These are phyloP conservation scores for Eupithecia subumbrata DNA, from an alignment of 2,888 invertebrate genomes.

Conservation along the genomic window DNA sequence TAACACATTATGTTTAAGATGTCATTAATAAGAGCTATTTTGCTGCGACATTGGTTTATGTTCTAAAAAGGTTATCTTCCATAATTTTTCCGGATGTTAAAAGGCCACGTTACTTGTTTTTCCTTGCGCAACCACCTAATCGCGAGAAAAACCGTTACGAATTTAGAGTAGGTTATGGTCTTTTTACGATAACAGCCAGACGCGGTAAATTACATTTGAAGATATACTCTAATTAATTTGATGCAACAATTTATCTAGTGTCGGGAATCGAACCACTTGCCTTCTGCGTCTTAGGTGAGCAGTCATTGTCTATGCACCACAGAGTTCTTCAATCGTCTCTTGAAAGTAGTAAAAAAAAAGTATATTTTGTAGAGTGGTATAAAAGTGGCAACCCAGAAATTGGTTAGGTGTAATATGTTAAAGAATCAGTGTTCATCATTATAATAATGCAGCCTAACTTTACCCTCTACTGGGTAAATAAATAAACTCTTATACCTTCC, in stretches of 20 bases:
- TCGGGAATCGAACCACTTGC: no score
- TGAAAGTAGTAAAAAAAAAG: no score
- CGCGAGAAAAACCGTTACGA: conserved; percentile 3
- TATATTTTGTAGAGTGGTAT: no score
- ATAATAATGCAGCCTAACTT: no score
- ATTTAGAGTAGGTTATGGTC: not conserved
- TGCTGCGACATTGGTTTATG: not conserved
- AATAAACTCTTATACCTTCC: no score
- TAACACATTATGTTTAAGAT: not conserved
- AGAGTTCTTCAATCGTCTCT: no score
- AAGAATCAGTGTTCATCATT: no score
- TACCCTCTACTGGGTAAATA: no score
- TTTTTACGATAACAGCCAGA: not conserved
- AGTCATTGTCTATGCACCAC: no score
- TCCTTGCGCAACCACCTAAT: conserved; percentile 8
- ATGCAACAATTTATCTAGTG: not conserved
- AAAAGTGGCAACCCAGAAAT: no score
- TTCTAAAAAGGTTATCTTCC: conserved; percentile 15
- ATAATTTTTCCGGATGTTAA: conserved; percentile 14
- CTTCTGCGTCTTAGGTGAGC: no score
- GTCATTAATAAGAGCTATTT: not conserved
- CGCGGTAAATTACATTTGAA: not conserved
- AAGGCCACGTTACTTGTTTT: conserved; percentile 15
- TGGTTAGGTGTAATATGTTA: no score
- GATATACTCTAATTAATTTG: not conserved